Evolutionary conservation across 2,888 invertebrate genomes (phyloP).

Genomic region (Oscheius myriophilus): DNA sequence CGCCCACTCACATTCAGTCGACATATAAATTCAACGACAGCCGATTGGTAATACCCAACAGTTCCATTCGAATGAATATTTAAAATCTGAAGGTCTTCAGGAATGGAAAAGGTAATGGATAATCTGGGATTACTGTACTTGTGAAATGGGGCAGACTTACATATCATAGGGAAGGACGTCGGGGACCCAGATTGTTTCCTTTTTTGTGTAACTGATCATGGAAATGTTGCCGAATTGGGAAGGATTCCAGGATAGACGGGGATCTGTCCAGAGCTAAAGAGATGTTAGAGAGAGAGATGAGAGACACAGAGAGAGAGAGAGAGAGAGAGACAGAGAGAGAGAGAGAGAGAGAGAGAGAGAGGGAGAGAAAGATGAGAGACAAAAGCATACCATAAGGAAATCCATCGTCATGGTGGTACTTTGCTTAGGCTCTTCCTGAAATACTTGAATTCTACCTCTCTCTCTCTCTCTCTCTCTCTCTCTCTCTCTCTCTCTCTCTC

Average conservation of each 20-base stretch:
- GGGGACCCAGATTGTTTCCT: conserved; percentile 16
- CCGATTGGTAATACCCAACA: conserved; percentile 5
- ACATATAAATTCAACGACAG: conserved; percentile 16
- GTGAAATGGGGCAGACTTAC: background rate
- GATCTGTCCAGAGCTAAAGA: conserved; percentile 17
- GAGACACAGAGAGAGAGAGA: background rate
- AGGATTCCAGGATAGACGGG: conserved; percentile 19
- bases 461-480: too few relatives aligned
- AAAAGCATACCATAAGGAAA: conserved; percentile 11
- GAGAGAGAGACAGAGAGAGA: background rate
- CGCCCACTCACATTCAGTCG: conserved; percentile 15
- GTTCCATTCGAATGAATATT: conserved; percentile 17
- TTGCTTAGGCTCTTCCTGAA: conserved; percentile 18
- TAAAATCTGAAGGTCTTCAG: conserved; percentile 17
- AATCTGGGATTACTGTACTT: background rate
- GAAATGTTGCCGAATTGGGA: background rate
- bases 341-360: too few relatives aligned
- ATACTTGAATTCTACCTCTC: background rate
- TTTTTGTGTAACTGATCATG: background rate
- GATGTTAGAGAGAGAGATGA: too few relatives aligned
- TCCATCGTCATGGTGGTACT: conserved; percentile 19
- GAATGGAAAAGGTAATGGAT: background rate
- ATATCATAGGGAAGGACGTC: conserved; percentile 13
- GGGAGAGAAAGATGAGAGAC: background rate
- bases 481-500: too few relatives aligned